Base-by-base conservation (phyloP, 2,888 invertebrate species). In the Sisyra terminalis region DNA sequence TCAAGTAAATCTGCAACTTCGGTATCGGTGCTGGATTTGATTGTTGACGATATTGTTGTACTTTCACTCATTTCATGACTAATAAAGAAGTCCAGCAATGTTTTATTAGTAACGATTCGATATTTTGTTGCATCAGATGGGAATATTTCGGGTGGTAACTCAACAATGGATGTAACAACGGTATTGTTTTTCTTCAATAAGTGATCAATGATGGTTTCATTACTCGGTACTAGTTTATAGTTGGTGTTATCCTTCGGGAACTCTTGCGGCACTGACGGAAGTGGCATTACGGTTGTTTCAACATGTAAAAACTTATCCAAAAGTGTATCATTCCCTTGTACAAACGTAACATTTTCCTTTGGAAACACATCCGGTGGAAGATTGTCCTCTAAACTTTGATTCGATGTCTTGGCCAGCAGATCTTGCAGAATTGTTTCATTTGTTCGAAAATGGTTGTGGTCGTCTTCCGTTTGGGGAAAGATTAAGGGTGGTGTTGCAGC, bases 201-300 rank as follows among this genome's bases (percentile, higher is more conserved):
- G 3, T 67, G 57, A 45, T 65, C 66, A 9, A 67, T 50, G 17
- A 68, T 58, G 1, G 67, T 66, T 2, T 63, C 65, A 48, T 67
- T 68, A 8, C 65, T 67, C 49, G 66, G 64, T 43, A 67, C 50
- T 16, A 67, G 67, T 49, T 67, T 68, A 53, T 68, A 68, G 39
- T 66, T 59, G 46, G 66, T 65, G 54, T 66, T 67, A 50, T 68
- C 67, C 51, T 67, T 65, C 2, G 64, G 50, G 18, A 50, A 50
- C 3, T 45, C 40, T 3, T 41, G 31, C 3, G 50, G 50, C 8
- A 47, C 47, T 31, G 43, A 40, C 18, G 44, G 46, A 9, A 29
- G 13, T 38, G 11, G 14, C 7, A 13, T 35, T 40, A 13, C 4
- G 3, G 13, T 24, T 6, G 24, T 24, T 24, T 40, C 15, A 4